These are phyloP conservation scores for Piprites chloris DNA, from an alignment of 2,113 vertebrate genomes.

Conservation along the genomic window DNA sequence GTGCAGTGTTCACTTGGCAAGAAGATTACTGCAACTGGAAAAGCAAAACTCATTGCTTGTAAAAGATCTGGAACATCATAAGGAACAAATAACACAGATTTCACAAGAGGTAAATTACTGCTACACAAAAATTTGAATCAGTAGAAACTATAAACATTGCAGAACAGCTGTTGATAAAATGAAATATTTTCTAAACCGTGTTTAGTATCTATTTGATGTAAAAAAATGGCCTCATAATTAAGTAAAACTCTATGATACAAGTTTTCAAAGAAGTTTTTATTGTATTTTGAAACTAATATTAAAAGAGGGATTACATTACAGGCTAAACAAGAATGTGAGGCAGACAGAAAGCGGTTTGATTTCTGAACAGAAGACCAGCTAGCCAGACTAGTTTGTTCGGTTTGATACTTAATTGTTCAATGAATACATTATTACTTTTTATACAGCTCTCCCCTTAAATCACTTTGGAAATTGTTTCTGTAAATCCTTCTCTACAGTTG, in stretches of 20 bases:
- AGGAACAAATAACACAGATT: constrained; percentile 79
- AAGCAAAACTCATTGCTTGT: constrained; percentile 89
- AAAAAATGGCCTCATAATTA: constrained; percentile 30
- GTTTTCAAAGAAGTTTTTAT: constrained; percentile 49
- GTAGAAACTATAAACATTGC: background rate
- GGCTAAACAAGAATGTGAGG: constrained; percentile 58
- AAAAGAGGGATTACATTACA: constrained; percentile 62
- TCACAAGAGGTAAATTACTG: constrained; percentile 86
- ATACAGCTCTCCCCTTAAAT: constrained; percentile 13
- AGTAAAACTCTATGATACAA: constrained; percentile 6
- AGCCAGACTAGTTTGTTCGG: constrained; percentile 59
- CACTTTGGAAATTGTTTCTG: background rate
- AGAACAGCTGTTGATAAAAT: constrained; percentile 34
- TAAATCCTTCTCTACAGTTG: background rate
- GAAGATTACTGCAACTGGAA: constrained; percentile 92
- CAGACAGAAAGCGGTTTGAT: constrained; percentile 47
- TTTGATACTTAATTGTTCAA: constrained; percentile 41
- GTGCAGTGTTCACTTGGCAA: constrained; percentile 92
- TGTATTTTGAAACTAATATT: constrained; percentile 57
- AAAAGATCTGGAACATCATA: constrained; percentile 87
- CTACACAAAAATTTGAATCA: constrained; percentile 12
- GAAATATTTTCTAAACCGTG: constrained; percentile 42
- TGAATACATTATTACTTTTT: background rate
- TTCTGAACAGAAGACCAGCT: constrained; percentile 50
- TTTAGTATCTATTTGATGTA: constrained; percentile 40